Base-by-base conservation (phyloP, 1,140 invertebrate genomes). In the Piezodorus guildinii region DNA sequence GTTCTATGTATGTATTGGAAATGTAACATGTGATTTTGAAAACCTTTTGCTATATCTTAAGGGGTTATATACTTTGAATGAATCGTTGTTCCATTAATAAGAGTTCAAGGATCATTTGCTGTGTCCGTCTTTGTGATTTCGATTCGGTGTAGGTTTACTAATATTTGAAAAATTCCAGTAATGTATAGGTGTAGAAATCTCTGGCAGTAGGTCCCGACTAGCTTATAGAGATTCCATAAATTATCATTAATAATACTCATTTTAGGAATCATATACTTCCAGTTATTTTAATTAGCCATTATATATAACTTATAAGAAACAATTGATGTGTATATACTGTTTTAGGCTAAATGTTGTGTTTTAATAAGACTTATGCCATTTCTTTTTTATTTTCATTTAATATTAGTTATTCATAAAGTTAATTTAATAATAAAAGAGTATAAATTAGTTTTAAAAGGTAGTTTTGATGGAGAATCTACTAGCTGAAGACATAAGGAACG, bases 121-220 rank as follows among this genome's bases (percentile, higher is more conserved):
- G 52, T 56, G 52, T 56, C 52, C 52, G 17, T 56, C 52, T 56
- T 56, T 56, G 52, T 56, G 52, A 56, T 56, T 56, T 56, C 17
- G 17, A 56, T 56, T 56, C 23, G 52, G 52, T 56, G 52, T 56
- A 56, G 52, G 52, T 56, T 56, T 56, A 56, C 23, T 56, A 56
- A 56, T 56, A 23, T 56, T 56, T 56, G 52, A 25, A 25, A 49
- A 56, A 56, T 23, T 23, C 23, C 52, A 21, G 52, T 56, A 56
- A 56, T 56, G 23, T 56, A 25, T 56, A 56, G 52, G 6, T 16
- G 52, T 56, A 56, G 52, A 49, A 49, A 49, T 56, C 15, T 56
- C 52, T 23, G 52, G 15, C 52, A 21, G 52, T 56, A 56, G 52
- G 34, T 23, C 52, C 23, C 52, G 17, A 56, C 14, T 56, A 56